A percentile compares a stretch with the other conserved stretches of the same genome.
phyloP scores from a whole-genome alignment of 2,888 invertebrate species.

The Epinotia brunnichana region DNA sequence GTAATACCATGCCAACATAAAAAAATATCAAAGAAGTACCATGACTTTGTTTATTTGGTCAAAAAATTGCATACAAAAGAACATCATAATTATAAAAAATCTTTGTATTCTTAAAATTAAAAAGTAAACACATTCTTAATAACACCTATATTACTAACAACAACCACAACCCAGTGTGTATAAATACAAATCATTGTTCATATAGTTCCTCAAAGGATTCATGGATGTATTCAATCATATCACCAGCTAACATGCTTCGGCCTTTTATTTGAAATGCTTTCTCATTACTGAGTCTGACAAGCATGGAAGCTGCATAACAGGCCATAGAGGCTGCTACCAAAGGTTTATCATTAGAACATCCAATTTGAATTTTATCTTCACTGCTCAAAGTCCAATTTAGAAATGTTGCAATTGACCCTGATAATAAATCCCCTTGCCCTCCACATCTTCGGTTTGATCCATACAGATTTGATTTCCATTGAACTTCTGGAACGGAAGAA shows the following conservation, averaged over 20 bases:
- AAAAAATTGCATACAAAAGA: not conserved
- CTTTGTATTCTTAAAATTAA: conserved; percentile 19
- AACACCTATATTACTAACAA: not conserved
- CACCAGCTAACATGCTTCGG: conserved; percentile 92
- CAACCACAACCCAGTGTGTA: not conserved
- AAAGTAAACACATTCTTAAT: not conserved
- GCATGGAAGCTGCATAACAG: conserved; percentile 91
- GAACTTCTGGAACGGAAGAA: conserved; percentile 74
- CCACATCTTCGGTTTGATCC: conserved; percentile 97
- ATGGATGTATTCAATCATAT: conserved; percentile 94
- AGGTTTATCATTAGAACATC: conserved; percentile 59
- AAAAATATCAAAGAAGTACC: too few species aligned
- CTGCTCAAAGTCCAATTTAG: conserved; percentile 88
- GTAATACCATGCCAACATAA: too few species aligned
- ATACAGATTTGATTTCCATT: conserved; percentile 84
- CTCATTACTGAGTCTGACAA: conserved; percentile 91
- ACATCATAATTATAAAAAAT: not conserved
- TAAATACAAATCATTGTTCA: conserved; percentile 55
- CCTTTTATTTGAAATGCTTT: conserved; percentile 90
- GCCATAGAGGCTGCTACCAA: conserved; percentile 87
- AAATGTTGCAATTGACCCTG: conserved; percentile 93
- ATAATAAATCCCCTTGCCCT: conserved; percentile 97
- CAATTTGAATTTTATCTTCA: conserved; percentile 56
- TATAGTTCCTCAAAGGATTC: conserved; percentile 85
- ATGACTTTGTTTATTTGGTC: not conserved